Evolutionary conservation across 2,797 vertebrate species (phyloP).

Genomic region (Pangasius larnaudii): DNA sequence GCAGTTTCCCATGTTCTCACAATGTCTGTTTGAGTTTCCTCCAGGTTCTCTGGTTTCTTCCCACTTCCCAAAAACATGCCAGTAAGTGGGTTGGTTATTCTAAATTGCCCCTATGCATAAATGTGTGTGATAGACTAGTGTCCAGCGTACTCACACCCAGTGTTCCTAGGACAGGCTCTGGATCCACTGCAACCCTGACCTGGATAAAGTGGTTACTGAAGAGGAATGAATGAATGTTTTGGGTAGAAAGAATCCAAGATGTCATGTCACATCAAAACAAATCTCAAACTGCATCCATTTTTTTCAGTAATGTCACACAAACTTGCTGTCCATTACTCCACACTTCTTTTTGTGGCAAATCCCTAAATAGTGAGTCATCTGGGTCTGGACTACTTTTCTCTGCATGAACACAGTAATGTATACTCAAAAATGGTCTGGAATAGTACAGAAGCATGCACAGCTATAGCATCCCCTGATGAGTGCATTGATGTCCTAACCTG

Average conservation of each 20-base stretch:
- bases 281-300: not conserved
- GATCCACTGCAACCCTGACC: too few species aligned
- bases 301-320: not conserved
- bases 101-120: not conserved
- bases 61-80: not conserved
- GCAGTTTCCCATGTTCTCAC: not conserved
- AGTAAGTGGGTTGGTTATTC: not conserved
- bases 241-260: not conserved
- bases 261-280: not conserved
- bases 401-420: not conserved
- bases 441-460: not conserved
- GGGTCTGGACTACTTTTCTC: not conserved
- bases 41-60: not conserved
- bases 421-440: not conserved
- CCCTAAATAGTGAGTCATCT: not conserved
- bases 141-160: too few species aligned
- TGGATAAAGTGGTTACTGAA: too few species aligned
- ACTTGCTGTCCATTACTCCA: not conserved
- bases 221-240: not conserved
- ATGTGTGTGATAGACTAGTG: too few species aligned
- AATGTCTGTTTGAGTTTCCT: not conserved
- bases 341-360: not conserved
- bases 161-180: too few species aligned
- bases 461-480: constrained; percentile 29
- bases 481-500: constrained; percentile 67